Base-by-base conservation (phyloP, 2,797 vertebrate genomes). In the Crocodylus rhombifer region DNA sequence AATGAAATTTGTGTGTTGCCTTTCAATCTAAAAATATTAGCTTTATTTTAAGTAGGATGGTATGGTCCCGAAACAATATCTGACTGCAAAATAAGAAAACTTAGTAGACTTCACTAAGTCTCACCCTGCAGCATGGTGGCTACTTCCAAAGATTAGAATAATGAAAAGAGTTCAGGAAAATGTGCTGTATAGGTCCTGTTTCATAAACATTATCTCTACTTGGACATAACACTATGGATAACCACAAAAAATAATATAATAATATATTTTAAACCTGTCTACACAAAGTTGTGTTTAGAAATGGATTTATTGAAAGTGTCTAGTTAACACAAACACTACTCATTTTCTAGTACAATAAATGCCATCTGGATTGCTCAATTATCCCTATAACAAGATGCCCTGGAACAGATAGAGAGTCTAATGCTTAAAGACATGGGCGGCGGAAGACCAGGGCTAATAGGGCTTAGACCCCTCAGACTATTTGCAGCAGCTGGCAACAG, bases 11-110 rank as follows among this genome's bases (percentile, higher is more conserved):
- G 51, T 69, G 57, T 81, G 11, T 23, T 67, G 51, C 56, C 30
- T 14, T 65, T 23, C 23, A 56, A 81, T 57, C 28, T 67, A 56
- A 25, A 15, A 7, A 33, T 57, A 81, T 18, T 36, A 5, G 65
- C 17, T 67, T 57, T 26, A 7, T 26, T 25, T 23, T 10, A 62
- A 62, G 10, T 23, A 42, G n/a, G 57, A 36, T 15, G 33, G 55
- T 56, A 7, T 55, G 36, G 7, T 17, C 56, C 12, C 11, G 16
- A 69, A 82, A 69, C 23, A 81, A 28, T 17, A 26, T 11, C 13
- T 58, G 88, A 83, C 8, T 75, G 16, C 57, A 36, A 30, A 82
- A 77, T 85, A 69, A 95, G 82, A 91, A 93, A 92, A 91, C 23
- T 6, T 26, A 89, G 84, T 26, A 63, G 30, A 55, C 78, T 6